A percentile compares a stretch with the other conserved stretches of the same genome.
These are phyloP conservation scores for Thymelicus acteon DNA, from an alignment of 2,888 invertebrate species.

Conservation along the genomic window DNA sequence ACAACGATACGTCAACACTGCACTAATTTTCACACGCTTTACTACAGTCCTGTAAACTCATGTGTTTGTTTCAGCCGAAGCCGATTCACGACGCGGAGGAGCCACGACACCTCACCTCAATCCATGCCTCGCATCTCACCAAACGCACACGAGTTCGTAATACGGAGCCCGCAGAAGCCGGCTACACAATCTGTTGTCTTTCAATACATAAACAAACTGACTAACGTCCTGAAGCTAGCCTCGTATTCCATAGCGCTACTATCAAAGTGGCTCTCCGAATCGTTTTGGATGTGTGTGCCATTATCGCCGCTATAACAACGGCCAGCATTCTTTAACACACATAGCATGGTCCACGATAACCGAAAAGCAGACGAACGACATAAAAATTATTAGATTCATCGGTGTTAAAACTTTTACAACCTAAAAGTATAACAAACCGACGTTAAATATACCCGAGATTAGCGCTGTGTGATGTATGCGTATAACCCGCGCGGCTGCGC, in stretches of 20 bases:
- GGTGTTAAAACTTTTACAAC: conserved; percentile 27
- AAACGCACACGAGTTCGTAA: conserved; percentile 57
- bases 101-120: conserved; percentile 59
- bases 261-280: conserved; percentile 36
- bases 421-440: conserved; percentile 40
- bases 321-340: conserved; percentile 1
- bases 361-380: not conserved
- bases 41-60: conserved; percentile 35
- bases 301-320: conserved; percentile 7
- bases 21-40: conserved; percentile 56
- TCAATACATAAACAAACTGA: conserved; percentile 82
- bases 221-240: conserved; percentile 75
- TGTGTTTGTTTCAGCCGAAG: conserved; percentile 38
- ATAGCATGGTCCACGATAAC: not conserved
- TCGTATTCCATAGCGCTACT: conserved; percentile 51
- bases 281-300: conserved; percentile 31
- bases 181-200: conserved; percentile 82
- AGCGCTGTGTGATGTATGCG: conserved; percentile 77
- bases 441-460: conserved; percentile 63
- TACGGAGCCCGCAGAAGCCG: conserved; percentile 70
- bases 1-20: conserved; percentile 59
- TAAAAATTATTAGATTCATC: conserved; percentile 14
- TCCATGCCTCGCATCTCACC: conserved; percentile 68
- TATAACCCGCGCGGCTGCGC: conserved; percentile 78
- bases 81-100: conserved; percentile 45